A percentile compares a stretch with the other conserved stretches of the same genome.
Conservation (phyloP, 2,888 invertebrate genomes). For the Priocnemis perturbator region DNA sequence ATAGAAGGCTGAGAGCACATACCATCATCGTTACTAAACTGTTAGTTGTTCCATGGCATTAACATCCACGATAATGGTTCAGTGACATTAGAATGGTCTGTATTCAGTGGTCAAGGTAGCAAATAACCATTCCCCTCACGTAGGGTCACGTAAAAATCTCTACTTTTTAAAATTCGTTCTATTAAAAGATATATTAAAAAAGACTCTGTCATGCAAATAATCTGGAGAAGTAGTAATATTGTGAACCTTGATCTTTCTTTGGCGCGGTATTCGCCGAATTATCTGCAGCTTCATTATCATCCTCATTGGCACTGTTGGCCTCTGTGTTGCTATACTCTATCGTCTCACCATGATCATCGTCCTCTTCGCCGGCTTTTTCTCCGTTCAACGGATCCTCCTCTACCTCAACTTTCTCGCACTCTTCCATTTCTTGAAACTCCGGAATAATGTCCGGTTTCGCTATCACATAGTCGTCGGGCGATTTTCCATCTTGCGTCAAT, state of each 20-base stretch:
- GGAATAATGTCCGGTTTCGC: not conserved
- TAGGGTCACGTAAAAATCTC: slow-evolving; percentile 33
- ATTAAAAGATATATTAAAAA: slow-evolving; percentile 23
- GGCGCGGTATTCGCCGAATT: slow-evolving; percentile 12
- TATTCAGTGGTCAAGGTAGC: slow-evolving; percentile 3
- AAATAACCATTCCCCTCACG: slow-evolving; percentile 24
- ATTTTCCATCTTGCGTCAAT: slow-evolving; percentile 13
- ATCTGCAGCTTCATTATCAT: slow-evolving; percentile 31
- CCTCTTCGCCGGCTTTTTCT: not conserved
- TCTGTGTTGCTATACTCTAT: not conserved
- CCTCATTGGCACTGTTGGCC: slow-evolving; percentile 8
- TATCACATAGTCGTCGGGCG: too few relatives aligned
- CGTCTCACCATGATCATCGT: not conserved
- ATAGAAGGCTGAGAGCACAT: not conserved
- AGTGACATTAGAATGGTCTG: slow-evolving; percentile 17
- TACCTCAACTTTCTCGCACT: not conserved
- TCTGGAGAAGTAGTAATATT: slow-evolving; percentile 66
- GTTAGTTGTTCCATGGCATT: slow-evolving; percentile 12
- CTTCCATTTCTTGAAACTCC: not conserved
- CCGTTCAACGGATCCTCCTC: slow-evolving; percentile 10
- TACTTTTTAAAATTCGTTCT: slow-evolving; percentile 30
- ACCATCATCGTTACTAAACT: slow-evolving; percentile 19
- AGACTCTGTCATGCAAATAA: slow-evolving; percentile 65
- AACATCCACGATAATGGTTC: slow-evolving; percentile 6
- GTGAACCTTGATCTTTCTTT: slow-evolving; percentile 61